Conservation (phyloP, 2,797 vertebrate genomes). For the Sebastes cheni region DNA sequence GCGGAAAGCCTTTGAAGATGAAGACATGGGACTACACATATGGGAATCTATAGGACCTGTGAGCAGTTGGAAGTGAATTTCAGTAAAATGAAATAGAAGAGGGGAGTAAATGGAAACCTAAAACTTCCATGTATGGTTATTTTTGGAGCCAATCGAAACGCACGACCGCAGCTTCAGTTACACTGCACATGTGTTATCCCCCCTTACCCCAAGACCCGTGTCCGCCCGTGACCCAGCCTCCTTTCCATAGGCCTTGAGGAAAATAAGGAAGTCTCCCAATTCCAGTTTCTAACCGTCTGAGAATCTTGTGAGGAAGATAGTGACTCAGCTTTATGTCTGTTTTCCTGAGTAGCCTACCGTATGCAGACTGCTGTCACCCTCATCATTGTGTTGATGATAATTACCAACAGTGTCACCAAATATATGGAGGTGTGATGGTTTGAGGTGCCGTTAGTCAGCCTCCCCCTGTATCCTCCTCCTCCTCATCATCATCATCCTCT, state of each 20-base stretch:
- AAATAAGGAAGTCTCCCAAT: too few species aligned
- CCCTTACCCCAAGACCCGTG: too few species aligned
- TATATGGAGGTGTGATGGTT: constrained; percentile 34
- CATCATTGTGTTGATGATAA: constrained; percentile 39
- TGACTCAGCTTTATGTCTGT: constrained; percentile 36
- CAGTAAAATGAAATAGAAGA: constrained; percentile 87
- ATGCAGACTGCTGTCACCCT: not conserved
- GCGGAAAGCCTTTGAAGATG: constrained; percentile 58
- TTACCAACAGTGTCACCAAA: constrained; percentile 38
- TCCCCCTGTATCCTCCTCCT: constrained; percentile 2
- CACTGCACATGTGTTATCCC: too few species aligned
- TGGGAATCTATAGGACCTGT: constrained; percentile 88
- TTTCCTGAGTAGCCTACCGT: not conserved
- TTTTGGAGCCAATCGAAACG: constrained; percentile 54
- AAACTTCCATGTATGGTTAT: constrained; percentile 90
- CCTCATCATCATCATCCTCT: not conserved
- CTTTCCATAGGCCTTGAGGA: too few species aligned
- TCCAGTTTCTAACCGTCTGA: not conserved
- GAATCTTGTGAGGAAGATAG: not conserved
- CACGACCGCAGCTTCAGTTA: too few species aligned
- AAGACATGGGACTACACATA: constrained; percentile 89
- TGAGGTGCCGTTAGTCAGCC: constrained; percentile 21
- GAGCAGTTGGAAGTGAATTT: constrained; percentile 88
- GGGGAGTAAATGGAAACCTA: constrained; percentile 88
- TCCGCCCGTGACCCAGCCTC: too few species aligned